Evolutionary conservation across 1,140 invertebrate genomes (phyloP).

Genomic region (Ectropis grisescens): DNA sequence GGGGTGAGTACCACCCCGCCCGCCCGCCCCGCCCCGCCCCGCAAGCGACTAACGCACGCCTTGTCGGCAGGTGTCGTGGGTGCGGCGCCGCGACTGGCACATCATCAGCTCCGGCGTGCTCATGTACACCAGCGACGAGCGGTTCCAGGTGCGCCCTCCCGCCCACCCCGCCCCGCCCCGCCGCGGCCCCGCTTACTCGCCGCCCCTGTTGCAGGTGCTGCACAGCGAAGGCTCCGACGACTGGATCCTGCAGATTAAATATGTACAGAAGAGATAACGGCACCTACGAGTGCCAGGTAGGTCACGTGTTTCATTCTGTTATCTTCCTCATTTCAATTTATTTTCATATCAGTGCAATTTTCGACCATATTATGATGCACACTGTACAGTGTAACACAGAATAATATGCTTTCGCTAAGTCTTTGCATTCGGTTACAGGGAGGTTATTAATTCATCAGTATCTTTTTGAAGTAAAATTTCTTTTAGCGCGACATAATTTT

Average conservation of each 20-base stretch:
- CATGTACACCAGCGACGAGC: conserved; percentile 92
- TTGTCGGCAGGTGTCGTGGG: conserved; percentile 85
- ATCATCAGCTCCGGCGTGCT: conserved; percentile 91
- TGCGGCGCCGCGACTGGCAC: conserved; percentile 90
- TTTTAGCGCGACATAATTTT: too few relatives aligned
- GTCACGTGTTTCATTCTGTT: conserved; percentile 16
- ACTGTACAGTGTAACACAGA: too few relatives aligned
- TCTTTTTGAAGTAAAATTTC: too few relatives aligned
- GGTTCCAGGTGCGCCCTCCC: conserved; percentile 75
- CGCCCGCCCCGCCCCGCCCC: not conserved
- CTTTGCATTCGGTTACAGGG: too few relatives aligned
- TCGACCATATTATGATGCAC: too few relatives aligned
- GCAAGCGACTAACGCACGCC: not conserved
- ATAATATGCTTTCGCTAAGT: too few relatives aligned
- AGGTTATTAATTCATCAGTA: too few relatives aligned
- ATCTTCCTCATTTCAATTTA: too few relatives aligned
- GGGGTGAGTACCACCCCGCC: conserved; percentile 24
- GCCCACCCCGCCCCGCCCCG: not conserved
- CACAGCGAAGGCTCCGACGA: conserved; percentile 74
- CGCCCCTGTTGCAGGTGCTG: conserved; percentile 47
- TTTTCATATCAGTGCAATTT: too few relatives aligned
- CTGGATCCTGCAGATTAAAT: conserved; percentile 95
- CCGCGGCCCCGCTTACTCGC: too few relatives aligned
- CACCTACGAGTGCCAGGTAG: conserved; percentile 96
- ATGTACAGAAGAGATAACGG: conserved; percentile 93